These are phyloP conservation scores for Wiebesia pumilae DNA, from an alignment of 1,140 invertebrate species.

Conservation along the genomic window DNA sequence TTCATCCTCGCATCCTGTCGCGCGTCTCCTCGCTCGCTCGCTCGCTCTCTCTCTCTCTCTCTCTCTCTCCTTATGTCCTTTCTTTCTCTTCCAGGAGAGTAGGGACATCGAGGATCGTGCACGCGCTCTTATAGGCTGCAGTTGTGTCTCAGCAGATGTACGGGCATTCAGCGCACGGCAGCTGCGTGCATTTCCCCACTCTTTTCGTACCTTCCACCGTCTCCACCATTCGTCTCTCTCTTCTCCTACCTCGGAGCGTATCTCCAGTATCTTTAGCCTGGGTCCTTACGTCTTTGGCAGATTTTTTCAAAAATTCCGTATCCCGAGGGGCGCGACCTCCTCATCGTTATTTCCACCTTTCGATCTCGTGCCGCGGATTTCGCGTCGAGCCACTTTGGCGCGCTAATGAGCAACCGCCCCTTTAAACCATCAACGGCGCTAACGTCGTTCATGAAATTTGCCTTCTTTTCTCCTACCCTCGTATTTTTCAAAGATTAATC, in stretches of 20 bases:
- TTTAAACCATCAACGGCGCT: no score
- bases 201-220: neutral
- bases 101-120: neutral
- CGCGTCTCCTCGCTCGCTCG: neutral
- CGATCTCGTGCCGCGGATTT: no score
- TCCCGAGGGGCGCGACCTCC: no score
- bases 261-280: neutral
- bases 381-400: no score
- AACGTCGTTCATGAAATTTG: no score
- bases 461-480: no score
- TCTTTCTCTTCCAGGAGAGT: neutral
- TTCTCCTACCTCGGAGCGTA: neutral
- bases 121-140: neutral
- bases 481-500: no score
- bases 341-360: no score
- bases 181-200: conserved; percentile 19
- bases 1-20: neutral
- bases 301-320: neutral
- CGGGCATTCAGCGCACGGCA: conserved; percentile 8
- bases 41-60: neutral
- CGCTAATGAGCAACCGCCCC: no score
- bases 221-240: neutral
- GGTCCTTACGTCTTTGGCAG: neutral
- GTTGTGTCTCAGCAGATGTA: conserved; percentile 31
- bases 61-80: neutral